Percentiles rank a stretch among this genome's conserved stretches.
Evolutionary conservation across 2,113 vertebrate species (phyloP).

Genomic region (Siphamia tubifer): DNA sequence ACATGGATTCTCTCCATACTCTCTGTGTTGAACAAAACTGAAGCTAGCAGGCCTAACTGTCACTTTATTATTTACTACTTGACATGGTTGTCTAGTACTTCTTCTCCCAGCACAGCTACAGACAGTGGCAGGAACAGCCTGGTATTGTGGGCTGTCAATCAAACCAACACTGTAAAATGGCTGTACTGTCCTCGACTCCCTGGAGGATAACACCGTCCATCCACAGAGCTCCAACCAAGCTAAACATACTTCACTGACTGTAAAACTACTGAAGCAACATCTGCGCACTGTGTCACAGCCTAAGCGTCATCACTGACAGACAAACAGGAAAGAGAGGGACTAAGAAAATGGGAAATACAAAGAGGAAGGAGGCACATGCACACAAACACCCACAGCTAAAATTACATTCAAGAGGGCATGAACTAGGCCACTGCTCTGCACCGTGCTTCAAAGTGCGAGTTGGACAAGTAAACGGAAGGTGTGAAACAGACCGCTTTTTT

Average conservation of each 20-base stretch:
- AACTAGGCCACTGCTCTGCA: slow-evolving; percentile 55
- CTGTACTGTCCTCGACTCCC: background rate
- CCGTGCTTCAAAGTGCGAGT: slow-evolving; percentile 25
- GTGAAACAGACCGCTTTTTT: background rate
- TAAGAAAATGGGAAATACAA: slow-evolving; percentile 12
- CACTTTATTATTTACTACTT: too few relatives aligned
- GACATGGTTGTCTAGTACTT: too few relatives aligned
- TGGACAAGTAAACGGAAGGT: slow-evolving; percentile 22
- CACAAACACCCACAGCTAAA: slow-evolving; percentile 44
- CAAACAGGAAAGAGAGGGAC: background rate
- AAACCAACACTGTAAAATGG: slow-evolving; percentile 18
- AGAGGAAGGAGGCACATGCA: background rate
- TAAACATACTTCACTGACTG: background rate
- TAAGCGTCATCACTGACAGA: slow-evolving; percentile 4
- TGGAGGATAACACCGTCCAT: background rate
- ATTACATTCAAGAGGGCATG: slow-evolving; percentile 59
- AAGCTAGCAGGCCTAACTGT: background rate
- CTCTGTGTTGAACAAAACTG: background rate
- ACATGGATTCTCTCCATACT: too few relatives aligned
- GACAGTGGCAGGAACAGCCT: background rate
- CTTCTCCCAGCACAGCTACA: background rate
- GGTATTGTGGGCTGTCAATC: slow-evolving; percentile 17
- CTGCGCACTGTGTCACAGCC: slow-evolving; percentile 6
- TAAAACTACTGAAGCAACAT: slow-evolving; percentile 3
- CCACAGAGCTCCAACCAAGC: background rate